A percentile compares a stretch with the other conserved stretches of the same genome.
These are phyloP conservation scores for Agrochola macilenta DNA, from an alignment of 2,888 invertebrate species.

Conservation along the genomic window DNA sequence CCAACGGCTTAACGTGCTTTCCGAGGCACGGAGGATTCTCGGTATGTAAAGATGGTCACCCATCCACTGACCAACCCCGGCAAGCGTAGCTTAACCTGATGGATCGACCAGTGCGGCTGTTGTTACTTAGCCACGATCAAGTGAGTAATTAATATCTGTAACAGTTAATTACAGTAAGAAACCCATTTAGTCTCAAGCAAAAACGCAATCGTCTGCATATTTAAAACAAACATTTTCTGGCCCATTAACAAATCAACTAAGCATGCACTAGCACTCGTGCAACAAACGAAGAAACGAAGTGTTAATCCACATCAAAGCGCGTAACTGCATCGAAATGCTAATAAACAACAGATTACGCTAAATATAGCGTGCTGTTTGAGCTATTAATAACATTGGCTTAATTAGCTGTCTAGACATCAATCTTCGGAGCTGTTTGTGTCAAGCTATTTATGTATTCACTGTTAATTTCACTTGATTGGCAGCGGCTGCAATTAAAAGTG, in stretches of 20 bases:
- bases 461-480: constrained; percentile 57
- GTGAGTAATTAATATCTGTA: constrained; percentile 6
- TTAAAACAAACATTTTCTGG: constrained; percentile 20
- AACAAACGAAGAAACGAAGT: constrained; percentile 34
- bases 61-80: too few species aligned
- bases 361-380: constrained; percentile 50
- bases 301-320: constrained; percentile 31
- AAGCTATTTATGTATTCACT: constrained; percentile 47
- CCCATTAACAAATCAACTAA: constrained; percentile 35
- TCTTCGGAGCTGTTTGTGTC: constrained; percentile 51
- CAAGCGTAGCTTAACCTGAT: too few species aligned
- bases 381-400: constrained; percentile 58
- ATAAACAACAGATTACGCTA: constrained; percentile 36
- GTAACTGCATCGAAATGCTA: constrained; percentile 40
- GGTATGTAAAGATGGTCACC: too few species aligned
- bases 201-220: background rate
- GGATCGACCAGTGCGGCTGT: too few species aligned
- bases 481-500: constrained; percentile 10
- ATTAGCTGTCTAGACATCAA: constrained; percentile 69
- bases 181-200: constrained; percentile 17
- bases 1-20: too few species aligned
- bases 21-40: too few species aligned
- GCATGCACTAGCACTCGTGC: constrained; percentile 43
- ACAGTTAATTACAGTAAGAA: constrained; percentile 13
- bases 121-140: too few species aligned